These are phyloP conservation scores for Dromius quadrimaculatus DNA, from an alignment of 2,888 invertebrate genomes.

Conservation along the genomic window DNA sequence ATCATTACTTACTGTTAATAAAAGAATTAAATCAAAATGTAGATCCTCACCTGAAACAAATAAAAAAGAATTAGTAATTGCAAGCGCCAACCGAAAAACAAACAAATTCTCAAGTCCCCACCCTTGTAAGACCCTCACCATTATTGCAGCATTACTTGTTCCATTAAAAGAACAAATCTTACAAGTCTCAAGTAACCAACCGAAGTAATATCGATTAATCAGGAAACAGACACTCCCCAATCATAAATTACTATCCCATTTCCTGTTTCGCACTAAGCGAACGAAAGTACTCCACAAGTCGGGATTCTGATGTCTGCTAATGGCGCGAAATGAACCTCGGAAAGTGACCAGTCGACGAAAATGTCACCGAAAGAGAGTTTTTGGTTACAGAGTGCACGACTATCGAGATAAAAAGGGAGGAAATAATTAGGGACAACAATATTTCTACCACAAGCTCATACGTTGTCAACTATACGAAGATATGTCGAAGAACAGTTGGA, in stretches of 20 bases:
- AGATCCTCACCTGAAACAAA: slow-evolving; percentile 22
- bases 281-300: neutral
- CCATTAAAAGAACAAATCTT: slow-evolving; percentile 32
- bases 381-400: slow-evolving; percentile 17
- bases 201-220: slow-evolving; percentile 36
- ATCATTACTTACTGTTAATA: no score
- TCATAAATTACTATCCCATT: slow-evolving; percentile 27
- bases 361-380: neutral
- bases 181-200: slow-evolving; percentile 34
- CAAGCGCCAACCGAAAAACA: neutral
- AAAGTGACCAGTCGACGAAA: slow-evolving; percentile 24
- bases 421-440: no score
- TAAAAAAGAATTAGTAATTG: slow-evolving; percentile 3
- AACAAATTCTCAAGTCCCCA: neutral
- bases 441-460: no score
- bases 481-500: no score
- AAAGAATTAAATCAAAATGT: no score
- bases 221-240: slow-evolving; percentile 33
- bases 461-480: no score
- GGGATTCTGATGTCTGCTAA: slow-evolving; percentile 27
- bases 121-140: neutral
- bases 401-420: no score
- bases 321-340: slow-evolving; percentile 43
- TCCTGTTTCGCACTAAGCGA: neutral
- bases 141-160: slow-evolving; percentile 6